phyloP scores from a whole-genome alignment of 2,113 vertebrate genomes.

The Hiodon alosoides region DNA sequence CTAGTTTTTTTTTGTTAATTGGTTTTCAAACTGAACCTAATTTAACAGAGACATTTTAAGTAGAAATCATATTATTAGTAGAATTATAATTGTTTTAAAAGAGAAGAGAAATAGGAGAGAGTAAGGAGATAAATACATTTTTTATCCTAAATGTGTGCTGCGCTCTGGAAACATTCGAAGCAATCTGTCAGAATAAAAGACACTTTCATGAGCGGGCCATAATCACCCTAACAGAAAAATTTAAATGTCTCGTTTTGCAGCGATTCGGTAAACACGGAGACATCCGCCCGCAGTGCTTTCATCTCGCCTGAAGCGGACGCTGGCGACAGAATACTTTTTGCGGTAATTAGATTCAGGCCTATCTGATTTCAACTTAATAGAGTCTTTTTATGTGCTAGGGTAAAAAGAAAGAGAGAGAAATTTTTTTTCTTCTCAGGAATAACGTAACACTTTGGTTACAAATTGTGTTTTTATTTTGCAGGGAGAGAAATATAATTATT shows the following conservation, averaged over 20 bases:
- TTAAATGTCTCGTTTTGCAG: constrained; percentile 45
- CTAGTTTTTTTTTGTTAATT: too few relatives aligned
- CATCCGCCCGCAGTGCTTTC: constrained; percentile 28
- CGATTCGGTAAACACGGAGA: constrained; percentile 28
- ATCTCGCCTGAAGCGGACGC: constrained; percentile 33
- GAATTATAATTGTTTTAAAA: too few relatives aligned
- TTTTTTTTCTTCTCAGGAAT: too few relatives aligned
- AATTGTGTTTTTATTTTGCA: too few relatives aligned
- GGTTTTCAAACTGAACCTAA: too few relatives aligned
- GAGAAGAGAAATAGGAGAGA: too few relatives aligned
- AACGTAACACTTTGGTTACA: too few relatives aligned
- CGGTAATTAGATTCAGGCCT: constrained; percentile 26
- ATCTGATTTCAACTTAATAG: neutral
- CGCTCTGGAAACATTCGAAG: constrained; percentile 41
- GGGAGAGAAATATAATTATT: too few relatives aligned
- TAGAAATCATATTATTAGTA: too few relatives aligned
- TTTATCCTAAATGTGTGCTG: too few relatives aligned
- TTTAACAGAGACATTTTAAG: too few relatives aligned
- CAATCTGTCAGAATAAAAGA: constrained; percentile 26
- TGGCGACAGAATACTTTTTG: constrained; percentile 25
- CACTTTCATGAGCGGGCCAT: constrained; percentile 30
- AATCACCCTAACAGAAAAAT: constrained; percentile 7
- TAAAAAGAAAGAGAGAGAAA: neutral
- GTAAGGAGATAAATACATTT: too few relatives aligned
- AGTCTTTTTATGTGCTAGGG: neutral